Evolutionary conservation across 2,797 vertebrate species (phyloP).

Genomic region (Argyrosomus regius): DNA sequence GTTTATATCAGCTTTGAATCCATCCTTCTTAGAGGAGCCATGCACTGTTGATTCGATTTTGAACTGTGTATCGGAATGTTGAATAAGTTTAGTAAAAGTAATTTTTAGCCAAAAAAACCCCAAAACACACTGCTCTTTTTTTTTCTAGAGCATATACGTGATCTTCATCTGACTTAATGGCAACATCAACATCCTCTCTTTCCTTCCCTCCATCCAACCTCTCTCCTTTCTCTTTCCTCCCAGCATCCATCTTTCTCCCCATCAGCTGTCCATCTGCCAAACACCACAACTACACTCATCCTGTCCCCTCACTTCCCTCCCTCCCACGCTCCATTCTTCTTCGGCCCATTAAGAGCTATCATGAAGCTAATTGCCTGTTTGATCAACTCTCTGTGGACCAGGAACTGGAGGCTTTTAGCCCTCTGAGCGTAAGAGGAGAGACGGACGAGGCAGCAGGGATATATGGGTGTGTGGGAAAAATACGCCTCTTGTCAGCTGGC

Average conservation of each 20-base stretch:
- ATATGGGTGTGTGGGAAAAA: slow-evolving; percentile 43
- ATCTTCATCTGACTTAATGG: slow-evolving; percentile 24
- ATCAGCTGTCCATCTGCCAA: slow-evolving; percentile 63
- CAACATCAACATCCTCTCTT: slow-evolving; percentile 27
- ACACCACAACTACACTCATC: slow-evolving; percentile 66
- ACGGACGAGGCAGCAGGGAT: slow-evolving; percentile 54
- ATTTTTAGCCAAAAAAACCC: neutral
- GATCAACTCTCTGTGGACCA: slow-evolving; percentile 78
- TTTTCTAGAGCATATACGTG: neutral
- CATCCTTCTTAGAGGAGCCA: neutral
- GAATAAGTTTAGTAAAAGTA: neutral
- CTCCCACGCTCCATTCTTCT: slow-evolving; percentile 65
- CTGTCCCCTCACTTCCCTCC: slow-evolving; percentile 37
- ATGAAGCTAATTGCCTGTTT: slow-evolving; percentile 81
- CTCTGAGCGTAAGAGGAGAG: slow-evolving; percentile 66
- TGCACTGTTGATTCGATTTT: neutral
- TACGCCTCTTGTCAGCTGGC: slow-evolving; percentile 19
- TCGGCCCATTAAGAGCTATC: slow-evolving; percentile 79
- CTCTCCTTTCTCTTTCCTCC: slow-evolving; percentile 7
- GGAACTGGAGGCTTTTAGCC: slow-evolving; percentile 77
- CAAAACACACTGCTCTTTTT: neutral
- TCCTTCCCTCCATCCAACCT: slow-evolving; percentile 44
- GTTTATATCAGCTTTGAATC: slow-evolving; percentile 22
- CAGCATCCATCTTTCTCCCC: slow-evolving; percentile 40
- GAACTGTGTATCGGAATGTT: slow-evolving; percentile 21